These are phyloP conservation scores for Pararge aegeria DNA, from an alignment of 1,140 invertebrate genomes.

Conservation along the genomic window DNA sequence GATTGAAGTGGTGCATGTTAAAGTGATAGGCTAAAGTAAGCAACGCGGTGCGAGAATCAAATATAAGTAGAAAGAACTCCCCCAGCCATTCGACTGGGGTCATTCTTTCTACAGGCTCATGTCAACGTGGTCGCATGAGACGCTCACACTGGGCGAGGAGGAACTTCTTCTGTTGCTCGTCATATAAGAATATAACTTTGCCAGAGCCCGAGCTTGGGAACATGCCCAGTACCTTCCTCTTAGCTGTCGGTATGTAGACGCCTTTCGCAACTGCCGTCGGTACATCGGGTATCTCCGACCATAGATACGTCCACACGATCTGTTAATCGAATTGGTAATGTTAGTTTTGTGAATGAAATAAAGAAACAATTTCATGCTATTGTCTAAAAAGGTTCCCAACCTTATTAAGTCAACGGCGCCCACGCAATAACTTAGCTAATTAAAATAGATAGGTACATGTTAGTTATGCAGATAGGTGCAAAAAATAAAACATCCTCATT, in stretches of 20 bases:
- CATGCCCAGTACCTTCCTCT: slow-evolving; percentile 72
- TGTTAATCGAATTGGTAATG: no score
- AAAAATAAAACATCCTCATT: no score
- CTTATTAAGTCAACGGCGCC: no score
- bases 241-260: slow-evolving; percentile 69
- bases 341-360: no score
- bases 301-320: slow-evolving; percentile 76
- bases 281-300: slow-evolving; percentile 68
- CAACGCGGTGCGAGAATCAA: slow-evolving; percentile 62
- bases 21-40: slow-evolving; percentile 65
- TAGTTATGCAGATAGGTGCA: no score
- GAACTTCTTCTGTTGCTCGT: slow-evolving; percentile 66
- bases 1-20: slow-evolving; percentile 68
- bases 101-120: slow-evolving; percentile 67
- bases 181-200: slow-evolving; percentile 69
- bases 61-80: slow-evolving; percentile 67
- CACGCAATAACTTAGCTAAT: no score
- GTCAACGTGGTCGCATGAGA: slow-evolving; percentile 69
- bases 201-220: slow-evolving; percentile 64
- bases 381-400: no score
- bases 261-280: slow-evolving; percentile 66
- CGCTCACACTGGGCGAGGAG: slow-evolving; percentile 64
- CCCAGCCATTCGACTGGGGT: slow-evolving; percentile 40
- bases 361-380: no score
- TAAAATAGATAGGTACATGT: no score